Base-by-base conservation (phyloP, 2,888 invertebrate genomes). In the Vesta saturnalis region DNA sequence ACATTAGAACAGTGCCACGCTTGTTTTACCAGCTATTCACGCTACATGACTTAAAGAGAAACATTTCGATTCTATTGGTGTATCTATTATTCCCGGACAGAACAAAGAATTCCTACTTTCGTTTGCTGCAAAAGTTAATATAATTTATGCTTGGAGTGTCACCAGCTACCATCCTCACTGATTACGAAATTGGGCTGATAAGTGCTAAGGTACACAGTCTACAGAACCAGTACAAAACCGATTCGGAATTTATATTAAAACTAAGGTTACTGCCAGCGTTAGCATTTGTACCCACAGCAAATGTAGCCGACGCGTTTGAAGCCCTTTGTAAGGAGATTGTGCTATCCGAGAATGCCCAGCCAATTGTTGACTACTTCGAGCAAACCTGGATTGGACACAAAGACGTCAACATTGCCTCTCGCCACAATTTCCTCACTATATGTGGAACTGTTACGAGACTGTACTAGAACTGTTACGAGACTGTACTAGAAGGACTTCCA, bases 171-270 rank as follows among this genome's bases (percentile, higher is more conserved):
- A 52, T 71, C 14, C 30, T 69, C 46, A 57, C 47, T 1, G 65
- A 69, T 69, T 64, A 65, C 23, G 68, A 69, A 69, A 23, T 8
- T 15, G 52, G 58, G 1, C 57, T 60, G 52, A 66, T 70, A 15
- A 67, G 60, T 52, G 67, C 62, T 16, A 69, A 71, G 16, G 18
- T 23, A 35, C n/a, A 35, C 1, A 67, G 67, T n/a, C 55, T 70
- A 23, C 60, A 70, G 46, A 5, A 12, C 8, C 1, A n/a, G 35
- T 70, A 71, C 39, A 60, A 56, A 30, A 61, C 4, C 12, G 66
- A 72, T 57, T 23, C 30, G 15, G 60, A 67, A 10, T 70, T 70
- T 67, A 63, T 70, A 35, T 18, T 64, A 22, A 63, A 55, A 58
- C 43, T 49, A 15, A 30, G 10, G 35, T 23, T 35, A 4, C 30